Evolutionary conservation across 2,888 invertebrate species (phyloP).

Genomic region (Oegoconia quadripuncta): DNA sequence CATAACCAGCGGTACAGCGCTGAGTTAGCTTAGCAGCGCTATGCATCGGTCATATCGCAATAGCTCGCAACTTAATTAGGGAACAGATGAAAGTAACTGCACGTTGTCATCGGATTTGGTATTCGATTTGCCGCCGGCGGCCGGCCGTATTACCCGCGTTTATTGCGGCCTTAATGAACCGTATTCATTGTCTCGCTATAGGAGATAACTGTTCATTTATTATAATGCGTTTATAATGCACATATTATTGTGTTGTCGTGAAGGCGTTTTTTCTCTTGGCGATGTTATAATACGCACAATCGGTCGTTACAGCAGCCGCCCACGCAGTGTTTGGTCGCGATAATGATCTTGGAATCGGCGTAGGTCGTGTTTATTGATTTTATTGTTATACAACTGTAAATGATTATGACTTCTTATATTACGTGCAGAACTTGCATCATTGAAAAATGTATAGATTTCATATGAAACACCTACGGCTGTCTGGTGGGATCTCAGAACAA

Average conservation of each 20-base stretch:
- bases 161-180: constrained; percentile 60
- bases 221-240: constrained; percentile 46
- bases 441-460: too few species aligned
- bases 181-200: constrained; percentile 56
- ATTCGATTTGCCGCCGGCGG: constrained; percentile 48
- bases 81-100: constrained; percentile 43
- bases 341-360: constrained; percentile 70
- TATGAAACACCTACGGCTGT: too few species aligned
- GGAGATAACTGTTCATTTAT: constrained; percentile 59
- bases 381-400: constrained; percentile 20
- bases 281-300: constrained; percentile 64
- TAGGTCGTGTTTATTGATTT: constrained; percentile 67
- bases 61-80: constrained; percentile 56
- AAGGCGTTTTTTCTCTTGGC: constrained; percentile 37
- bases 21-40: constrained; percentile 34
- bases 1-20: constrained; percentile 16
- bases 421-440: too few species aligned
- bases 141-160: constrained; percentile 40
- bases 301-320: constrained; percentile 56
- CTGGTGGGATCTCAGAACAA: too few species aligned
- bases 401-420: constrained; percentile 2
- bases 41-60: constrained; percentile 32
- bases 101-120: constrained; percentile 43
- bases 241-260: constrained; percentile 39
- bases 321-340: constrained; percentile 51